Conservation (phyloP, 2,888 invertebrate genomes). For the Diabrotica balteata region DNA sequence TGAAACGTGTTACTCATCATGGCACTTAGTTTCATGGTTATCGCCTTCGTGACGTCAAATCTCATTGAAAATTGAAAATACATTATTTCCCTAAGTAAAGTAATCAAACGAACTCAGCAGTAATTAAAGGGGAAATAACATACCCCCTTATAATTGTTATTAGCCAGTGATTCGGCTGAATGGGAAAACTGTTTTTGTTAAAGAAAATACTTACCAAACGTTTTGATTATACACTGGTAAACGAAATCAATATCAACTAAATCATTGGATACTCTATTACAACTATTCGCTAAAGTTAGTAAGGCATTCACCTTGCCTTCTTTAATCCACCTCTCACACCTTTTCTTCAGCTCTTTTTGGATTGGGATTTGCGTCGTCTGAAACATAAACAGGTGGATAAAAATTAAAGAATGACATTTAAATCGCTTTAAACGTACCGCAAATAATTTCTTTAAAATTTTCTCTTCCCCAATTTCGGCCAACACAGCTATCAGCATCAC, state of each 20-base stretch:
- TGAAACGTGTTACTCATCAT: too few relatives aligned
- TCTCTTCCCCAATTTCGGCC: slow-evolving; percentile 65
- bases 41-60: too few relatives aligned
- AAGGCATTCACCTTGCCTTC: slow-evolving; percentile 51
- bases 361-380: slow-evolving; percentile 57
- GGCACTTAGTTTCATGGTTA: too few relatives aligned
- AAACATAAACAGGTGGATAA: slow-evolving; percentile 43
- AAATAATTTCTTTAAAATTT: slow-evolving; percentile 62
- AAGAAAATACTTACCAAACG: slow-evolving; percentile 61
- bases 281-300: slow-evolving; percentile 46
- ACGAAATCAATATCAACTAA: slow-evolving; percentile 58
- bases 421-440: slow-evolving; percentile 49
- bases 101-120: too few relatives aligned
- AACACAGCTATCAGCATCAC: slow-evolving; percentile 63
- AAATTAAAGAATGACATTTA: background rate
- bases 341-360: slow-evolving; percentile 46
- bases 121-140: too few relatives aligned
- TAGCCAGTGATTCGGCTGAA: too few relatives aligned
- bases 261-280: slow-evolving; percentile 41
- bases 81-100: too few relatives aligned
- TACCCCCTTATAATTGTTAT: too few relatives aligned
- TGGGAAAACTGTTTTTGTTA: background rate
- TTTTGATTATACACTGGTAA: slow-evolving; percentile 62
- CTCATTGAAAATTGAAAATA: too few relatives aligned
- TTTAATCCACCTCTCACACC: slow-evolving; percentile 52